Evolutionary conservation across 2,888 invertebrate species (phyloP), one percentile per base, ranked within the genome.

Genomic region (Merodon equestris): DNA sequence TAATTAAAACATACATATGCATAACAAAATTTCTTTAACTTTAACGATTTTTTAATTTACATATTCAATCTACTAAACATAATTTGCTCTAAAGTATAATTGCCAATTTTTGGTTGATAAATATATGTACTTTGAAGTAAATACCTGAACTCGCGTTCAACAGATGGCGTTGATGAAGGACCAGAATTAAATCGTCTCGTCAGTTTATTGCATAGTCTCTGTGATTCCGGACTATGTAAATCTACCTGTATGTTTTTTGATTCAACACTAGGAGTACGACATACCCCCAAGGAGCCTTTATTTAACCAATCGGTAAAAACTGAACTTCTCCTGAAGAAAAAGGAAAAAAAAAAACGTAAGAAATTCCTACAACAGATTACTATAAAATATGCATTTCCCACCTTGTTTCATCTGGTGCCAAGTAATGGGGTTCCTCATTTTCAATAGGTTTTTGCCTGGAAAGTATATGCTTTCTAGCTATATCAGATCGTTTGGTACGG

Each of bases 401-500:
- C 87, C 87, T 27, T 27, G 27, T 27, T 27, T 27, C 27, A 7
- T 27, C 27, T 27, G 27, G 61, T 1, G 86, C 40, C 1, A 83
- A 75, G 57, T 76, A 82, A 38, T 82, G 82, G 0, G 74, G 44
- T 61, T 93, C 91, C 45, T 93, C 92, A 83, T 94, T 94, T 81
- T 93, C 93, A 38, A 95, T 92, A 51, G 94, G 93, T 82, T 93
- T 92, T 85, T 96, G 96, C 7, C 96, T 89, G 9, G 93, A 91
- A 47, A 96, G 90, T 53, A 94, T 93, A 85, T 95, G 94, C 47
- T 94, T 91, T 53, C 94, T 92, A 47, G 94, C 93, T 1, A 93
- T 92, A 83, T 92, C 92, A 1, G 90, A 90, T 84, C 89, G 85
- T 58, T 86, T 87, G 5, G 91, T 91, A 67, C 93, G 91, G 87